A percentile compares a stretch with the other conserved stretches of the same genome.
These are phyloP conservation scores for Calameuta pallipes DNA, from an alignment of 2,888 invertebrate genomes.

Conservation along the genomic window DNA sequence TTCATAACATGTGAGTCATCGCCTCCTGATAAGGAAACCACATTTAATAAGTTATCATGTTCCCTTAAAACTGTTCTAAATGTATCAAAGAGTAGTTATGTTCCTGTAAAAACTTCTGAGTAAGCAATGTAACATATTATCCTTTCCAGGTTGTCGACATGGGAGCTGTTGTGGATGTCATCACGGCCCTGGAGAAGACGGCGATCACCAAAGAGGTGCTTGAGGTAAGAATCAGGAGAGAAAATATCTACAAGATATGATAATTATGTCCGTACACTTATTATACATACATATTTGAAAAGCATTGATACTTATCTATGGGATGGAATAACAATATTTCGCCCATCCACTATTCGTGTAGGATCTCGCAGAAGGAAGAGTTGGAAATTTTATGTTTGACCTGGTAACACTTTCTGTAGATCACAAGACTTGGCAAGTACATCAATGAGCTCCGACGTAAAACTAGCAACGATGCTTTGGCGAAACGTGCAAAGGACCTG, in stretches of 20 bases:
- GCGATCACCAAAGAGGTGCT: slow-evolving; percentile 90
- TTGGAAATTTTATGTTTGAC: neutral
- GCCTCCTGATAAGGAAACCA: neutral
- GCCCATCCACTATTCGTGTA: neutral
- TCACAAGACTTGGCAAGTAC: slow-evolving; percentile 93
- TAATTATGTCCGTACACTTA: no score
- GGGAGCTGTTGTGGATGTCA: slow-evolving; percentile 92
- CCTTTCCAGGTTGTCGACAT: slow-evolving; percentile 89
- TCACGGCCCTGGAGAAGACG: slow-evolving; percentile 91
- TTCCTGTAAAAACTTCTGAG: neutral
- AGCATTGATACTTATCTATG: neutral
- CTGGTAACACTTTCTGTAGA: slow-evolving; percentile 68
- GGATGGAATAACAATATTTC: neutral
- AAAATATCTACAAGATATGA: neutral
- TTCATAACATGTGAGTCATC: neutral
- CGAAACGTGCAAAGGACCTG: slow-evolving; percentile 90
- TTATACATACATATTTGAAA: neutral
- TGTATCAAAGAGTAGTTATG: neutral
- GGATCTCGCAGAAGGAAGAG: neutral
- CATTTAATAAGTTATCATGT: no score
- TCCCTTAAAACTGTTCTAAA: neutral
- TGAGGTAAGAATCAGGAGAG: slow-evolving; percentile 73
- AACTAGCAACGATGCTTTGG: slow-evolving; percentile 85
- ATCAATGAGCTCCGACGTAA: slow-evolving; percentile 92
- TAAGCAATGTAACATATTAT: neutral